These are phyloP conservation scores for Paedocypris sp. DNA, from an alignment of 2,113 vertebrate genomes.

Conservation along the genomic window DNA sequence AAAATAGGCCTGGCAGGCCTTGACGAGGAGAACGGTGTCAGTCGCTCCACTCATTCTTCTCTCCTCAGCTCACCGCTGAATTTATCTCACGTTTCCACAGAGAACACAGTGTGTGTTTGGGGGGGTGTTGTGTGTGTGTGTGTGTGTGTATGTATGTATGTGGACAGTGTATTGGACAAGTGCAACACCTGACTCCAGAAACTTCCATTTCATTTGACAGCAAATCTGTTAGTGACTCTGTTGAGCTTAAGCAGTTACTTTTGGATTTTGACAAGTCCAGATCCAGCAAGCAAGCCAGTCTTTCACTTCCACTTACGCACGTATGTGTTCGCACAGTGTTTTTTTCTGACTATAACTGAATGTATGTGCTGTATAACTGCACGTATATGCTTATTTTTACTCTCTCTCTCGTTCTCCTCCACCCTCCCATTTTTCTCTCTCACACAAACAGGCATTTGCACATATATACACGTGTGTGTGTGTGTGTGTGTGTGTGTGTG, in stretches of 20 bases:
- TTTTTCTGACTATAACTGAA: no score
- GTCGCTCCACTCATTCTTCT: slow-evolving; percentile 19
- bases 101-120: neutral
- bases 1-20: slow-evolving; percentile 39
- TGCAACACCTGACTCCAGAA: neutral
- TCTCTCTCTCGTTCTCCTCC: no score
- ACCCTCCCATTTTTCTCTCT: no score
- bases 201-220: neutral
- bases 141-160: neutral
- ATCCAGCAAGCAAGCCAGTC: no score
- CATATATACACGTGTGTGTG: no score
- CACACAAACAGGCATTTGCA: no score
- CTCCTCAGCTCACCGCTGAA: slow-evolving; percentile 14
- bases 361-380: no score
- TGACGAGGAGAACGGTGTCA: slow-evolving; percentile 30
- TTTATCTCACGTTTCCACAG: slow-evolving; percentile 23
- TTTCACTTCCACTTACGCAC: no score
- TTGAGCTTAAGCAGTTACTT: neutral
- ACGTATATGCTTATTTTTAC: no score
- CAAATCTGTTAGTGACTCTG: neutral
- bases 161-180: slow-evolving; percentile 8
- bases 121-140: slow-evolving; percentile 9
- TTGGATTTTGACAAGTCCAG: neutral
- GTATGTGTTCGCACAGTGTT: no score
- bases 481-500: no score